These are phyloP conservation scores for Gymnoscopelus braueri DNA, from an alignment of 2,797 vertebrate species.

Conservation along the genomic window DNA sequence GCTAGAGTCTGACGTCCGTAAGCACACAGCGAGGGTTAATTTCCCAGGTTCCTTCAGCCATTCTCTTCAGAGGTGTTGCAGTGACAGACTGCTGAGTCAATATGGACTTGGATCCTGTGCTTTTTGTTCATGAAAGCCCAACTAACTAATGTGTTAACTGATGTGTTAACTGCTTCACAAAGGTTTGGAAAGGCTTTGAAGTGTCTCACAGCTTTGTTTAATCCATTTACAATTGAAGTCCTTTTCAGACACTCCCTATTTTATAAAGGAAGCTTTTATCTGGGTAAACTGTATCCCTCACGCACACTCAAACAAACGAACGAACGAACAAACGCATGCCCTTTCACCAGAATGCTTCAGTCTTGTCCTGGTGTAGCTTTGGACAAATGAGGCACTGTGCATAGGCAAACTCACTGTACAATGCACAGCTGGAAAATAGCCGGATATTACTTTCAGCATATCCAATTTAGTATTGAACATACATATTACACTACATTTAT, in stretches of 20 bases:
- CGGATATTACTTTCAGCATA: no score
- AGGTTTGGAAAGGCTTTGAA: neutral
- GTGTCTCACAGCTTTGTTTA: neutral
- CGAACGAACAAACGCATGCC: neutral
- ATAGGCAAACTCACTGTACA: no score
- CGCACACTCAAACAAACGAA: neutral
- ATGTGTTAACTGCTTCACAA: neutral
- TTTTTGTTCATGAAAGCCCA: neutral
- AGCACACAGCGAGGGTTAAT: constrained; percentile 49
- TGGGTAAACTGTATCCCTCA: constrained; percentile 16
- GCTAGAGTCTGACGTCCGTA: constrained; percentile 23
- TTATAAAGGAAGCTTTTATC: constrained; percentile 22
- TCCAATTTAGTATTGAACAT: no score
- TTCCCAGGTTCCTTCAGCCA: constrained; percentile 15
- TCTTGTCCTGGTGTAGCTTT: no score
- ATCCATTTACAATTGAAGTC: neutral
- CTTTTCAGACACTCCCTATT: neutral
- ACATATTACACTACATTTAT: no score
- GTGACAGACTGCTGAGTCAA: constrained; percentile 35
- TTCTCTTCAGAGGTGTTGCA: constrained; percentile 30
- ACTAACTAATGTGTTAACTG: neutral
- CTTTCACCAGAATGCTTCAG: neutral
- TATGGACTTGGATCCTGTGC: neutral
- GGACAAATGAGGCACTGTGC: no score
- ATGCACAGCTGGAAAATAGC: no score